Conservation (phyloP, 2,888 invertebrate genomes). For the Volucella inflata region DNA sequence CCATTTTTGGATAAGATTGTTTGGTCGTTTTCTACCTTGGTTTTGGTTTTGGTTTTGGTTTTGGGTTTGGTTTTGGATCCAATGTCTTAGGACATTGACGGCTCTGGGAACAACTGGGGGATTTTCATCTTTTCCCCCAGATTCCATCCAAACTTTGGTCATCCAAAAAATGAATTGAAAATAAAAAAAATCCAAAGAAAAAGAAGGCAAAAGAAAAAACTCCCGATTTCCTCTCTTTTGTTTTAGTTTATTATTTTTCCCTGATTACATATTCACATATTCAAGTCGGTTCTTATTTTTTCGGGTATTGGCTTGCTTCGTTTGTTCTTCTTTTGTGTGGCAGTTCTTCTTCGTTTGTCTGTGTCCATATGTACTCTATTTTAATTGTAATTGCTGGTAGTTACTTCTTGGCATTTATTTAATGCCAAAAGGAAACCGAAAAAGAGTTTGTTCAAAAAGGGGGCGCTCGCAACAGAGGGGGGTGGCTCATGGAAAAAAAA, state of each 20-base stretch:
- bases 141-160: slow-evolving; percentile 25
- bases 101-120: slow-evolving; percentile 54
- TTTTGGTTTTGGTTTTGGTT: slow-evolving; percentile 15
- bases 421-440: slow-evolving; percentile 49
- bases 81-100: slow-evolving; percentile 48
- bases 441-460: background rate
- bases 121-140: slow-evolving; percentile 32
- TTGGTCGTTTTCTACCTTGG: background rate
- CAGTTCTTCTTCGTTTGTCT: slow-evolving; percentile 19
- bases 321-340: slow-evolving; percentile 13
- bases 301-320: slow-evolving; percentile 58
- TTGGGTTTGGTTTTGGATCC: background rate
- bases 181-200: background rate
- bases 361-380: slow-evolving; percentile 63
- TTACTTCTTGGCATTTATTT: slow-evolving; percentile 67
- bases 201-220: slow-evolving; percentile 26
- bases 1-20: slow-evolving; percentile 34
- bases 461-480: background rate
- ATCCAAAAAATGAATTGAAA: background rate
- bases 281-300: slow-evolving; percentile 58
- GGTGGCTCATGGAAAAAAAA: background rate
- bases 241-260: slow-evolving; percentile 6
- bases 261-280: slow-evolving; percentile 76
- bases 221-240: slow-evolving; percentile 28
- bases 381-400: slow-evolving; percentile 74